Percentiles rank a stretch among this genome's conserved stretches.
Conservation (phyloP, 2,113 vertebrate species). For the Gyps fulvus region DNA sequence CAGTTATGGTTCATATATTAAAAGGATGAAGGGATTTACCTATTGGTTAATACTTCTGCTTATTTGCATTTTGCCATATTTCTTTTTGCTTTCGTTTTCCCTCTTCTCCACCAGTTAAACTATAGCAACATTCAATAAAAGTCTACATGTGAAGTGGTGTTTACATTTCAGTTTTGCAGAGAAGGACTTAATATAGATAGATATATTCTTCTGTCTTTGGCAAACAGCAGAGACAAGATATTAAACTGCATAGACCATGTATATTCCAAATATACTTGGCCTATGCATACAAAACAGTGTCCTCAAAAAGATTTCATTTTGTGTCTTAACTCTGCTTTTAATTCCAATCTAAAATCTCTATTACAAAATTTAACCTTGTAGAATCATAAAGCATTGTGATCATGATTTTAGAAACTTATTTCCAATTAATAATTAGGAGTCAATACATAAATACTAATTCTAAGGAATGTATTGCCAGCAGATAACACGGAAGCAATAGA, state of each 20-base stretch:
- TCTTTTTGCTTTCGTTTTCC: not conserved
- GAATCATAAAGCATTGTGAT: not conserved
- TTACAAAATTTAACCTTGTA: not conserved
- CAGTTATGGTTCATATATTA: not conserved
- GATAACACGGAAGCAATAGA: not conserved
- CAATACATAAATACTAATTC: not conserved
- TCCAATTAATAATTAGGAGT: not conserved
- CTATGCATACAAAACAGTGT: not conserved
- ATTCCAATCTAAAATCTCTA: not conserved
- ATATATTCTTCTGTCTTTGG: not conserved
- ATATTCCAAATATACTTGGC: not conserved
- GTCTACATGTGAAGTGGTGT: not conserved
- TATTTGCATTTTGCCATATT: not conserved
- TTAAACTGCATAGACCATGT: not conserved
- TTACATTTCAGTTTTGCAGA: not conserved
- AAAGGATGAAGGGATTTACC: not conserved
- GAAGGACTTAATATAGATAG: not conserved
- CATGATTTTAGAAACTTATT: not conserved
- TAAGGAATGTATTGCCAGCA: not conserved
- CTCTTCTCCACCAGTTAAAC: not conserved
- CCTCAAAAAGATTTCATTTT: not conserved
- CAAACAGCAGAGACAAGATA: not conserved
- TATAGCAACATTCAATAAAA: not conserved
- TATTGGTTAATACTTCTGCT: not conserved
- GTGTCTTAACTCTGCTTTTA: not conserved